phyloP scores from a whole-genome alignment of 2,113 vertebrate genomes.

The Nanger granti region DNA sequence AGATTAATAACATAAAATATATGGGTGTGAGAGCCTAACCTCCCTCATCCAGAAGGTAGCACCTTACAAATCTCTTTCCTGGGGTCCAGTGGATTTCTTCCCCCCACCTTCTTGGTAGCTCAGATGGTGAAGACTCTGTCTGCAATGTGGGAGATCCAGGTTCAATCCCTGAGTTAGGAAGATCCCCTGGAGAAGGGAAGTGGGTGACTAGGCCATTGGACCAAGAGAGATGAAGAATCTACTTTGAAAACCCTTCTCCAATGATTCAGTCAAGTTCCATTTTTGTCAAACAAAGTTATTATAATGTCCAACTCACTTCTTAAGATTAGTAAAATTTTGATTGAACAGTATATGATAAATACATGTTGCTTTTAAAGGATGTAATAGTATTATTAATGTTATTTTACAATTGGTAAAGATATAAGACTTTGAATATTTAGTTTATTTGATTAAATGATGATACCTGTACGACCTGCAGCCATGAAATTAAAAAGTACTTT shows the following conservation, averaged over 20 bases:
- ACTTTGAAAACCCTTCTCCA: not conserved
- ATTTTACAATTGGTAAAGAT: not conserved
- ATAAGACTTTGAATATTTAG: not conserved
- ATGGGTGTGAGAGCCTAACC: not conserved
- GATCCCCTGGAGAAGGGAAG: not conserved
- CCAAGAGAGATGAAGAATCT: not conserved
- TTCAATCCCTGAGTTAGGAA: not conserved
- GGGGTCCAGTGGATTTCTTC: not conserved
- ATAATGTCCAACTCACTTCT: not conserved
- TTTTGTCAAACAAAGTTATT: constrained; percentile 14
- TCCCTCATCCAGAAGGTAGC: not conserved
- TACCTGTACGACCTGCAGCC: not conserved
- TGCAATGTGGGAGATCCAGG: not conserved
- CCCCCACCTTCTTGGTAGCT: not conserved
- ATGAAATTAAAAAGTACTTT: not conserved
- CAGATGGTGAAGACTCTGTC: not conserved
- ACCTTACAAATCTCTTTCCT: not conserved
- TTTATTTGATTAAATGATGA: not conserved
- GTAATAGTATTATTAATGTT: not conserved
- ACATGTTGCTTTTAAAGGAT: not conserved
- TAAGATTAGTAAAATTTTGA: not conserved
- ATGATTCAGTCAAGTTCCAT: not conserved
- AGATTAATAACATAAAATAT: not conserved
- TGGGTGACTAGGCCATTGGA: not conserved
- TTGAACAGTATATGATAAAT: not conserved